phyloP scores from a whole-genome alignment of 2,888 invertebrate species.

The Disparrhopalites patrizii region DNA sequence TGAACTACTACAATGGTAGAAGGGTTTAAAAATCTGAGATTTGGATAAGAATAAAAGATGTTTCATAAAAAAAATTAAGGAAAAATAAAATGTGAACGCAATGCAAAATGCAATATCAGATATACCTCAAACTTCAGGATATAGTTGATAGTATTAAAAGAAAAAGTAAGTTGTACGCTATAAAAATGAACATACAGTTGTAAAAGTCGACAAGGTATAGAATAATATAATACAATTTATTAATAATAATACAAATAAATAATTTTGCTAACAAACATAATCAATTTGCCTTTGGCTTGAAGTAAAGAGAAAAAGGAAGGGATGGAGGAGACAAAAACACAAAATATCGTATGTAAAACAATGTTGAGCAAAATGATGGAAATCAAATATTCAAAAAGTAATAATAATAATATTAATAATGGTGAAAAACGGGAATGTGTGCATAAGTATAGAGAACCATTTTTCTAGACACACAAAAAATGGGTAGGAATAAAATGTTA shows the following conservation, averaged over 20 bases:
- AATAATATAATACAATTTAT: not conserved
- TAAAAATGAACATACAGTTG: not conserved
- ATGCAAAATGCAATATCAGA: conserved; percentile 9
- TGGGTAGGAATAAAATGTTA: no score
- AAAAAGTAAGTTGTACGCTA: not conserved
- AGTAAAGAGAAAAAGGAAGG: not conserved
- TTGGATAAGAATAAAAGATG: no score
- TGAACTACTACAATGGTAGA: not conserved
- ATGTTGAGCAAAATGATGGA: not conserved
- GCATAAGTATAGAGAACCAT: no score
- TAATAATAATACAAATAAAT: not conserved
- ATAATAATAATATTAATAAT: not conserved
- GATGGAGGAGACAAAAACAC: not conserved
- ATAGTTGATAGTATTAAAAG: not conserved
- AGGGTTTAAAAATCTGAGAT: not conserved
- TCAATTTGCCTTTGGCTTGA: not conserved
- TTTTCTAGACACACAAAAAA: no score
- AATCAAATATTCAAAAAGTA: not conserved
- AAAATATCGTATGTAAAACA: not conserved
- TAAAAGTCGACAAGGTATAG: not conserved
- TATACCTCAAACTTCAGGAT: conserved; percentile 6
- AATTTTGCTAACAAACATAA: no score
- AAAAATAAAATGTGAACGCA: not conserved
- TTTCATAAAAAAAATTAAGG: no score
- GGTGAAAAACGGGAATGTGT: no score